These are phyloP conservation scores for Rhinolophus ferrumequinum DNA, from an alignment of 2,113 vertebrate genomes.

Conservation along the genomic window DNA sequence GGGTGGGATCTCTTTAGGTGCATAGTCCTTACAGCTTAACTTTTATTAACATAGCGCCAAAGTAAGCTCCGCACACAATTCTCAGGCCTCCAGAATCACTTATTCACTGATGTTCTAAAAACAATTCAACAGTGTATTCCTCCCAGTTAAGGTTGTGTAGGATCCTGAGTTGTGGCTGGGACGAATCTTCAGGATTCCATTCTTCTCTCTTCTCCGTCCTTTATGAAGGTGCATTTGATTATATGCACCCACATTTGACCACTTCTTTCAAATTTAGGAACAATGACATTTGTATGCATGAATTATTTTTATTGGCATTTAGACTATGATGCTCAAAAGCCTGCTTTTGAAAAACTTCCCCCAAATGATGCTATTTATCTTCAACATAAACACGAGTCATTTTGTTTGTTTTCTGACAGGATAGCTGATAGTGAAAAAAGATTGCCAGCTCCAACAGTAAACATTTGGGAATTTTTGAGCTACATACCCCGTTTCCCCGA, in stretches of 20 bases:
- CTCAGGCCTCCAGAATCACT: constrained; percentile 32
- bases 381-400: constrained; percentile 61
- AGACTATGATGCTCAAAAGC: constrained; percentile 76
- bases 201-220: constrained; percentile 42
- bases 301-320: constrained; percentile 61
- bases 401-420: constrained; percentile 59
- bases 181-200: constrained; percentile 44
- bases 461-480: constrained; percentile 55
- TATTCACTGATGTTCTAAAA: background rate
- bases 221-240: background rate
- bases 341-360: constrained; percentile 77
- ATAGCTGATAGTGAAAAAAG: constrained; percentile 22
- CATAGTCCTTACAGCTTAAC: background rate
- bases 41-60: background rate
- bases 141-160: constrained; percentile 54
- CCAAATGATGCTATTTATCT: constrained; percentile 27
- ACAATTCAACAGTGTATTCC: background rate
- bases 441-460: constrained; percentile 26
- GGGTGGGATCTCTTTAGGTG: background rate
- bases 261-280: constrained; percentile 56
- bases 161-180: constrained; percentile 59
- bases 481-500: background rate
- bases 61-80: constrained; percentile 36
- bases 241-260: background rate
- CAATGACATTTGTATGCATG: constrained; percentile 5